Conservation (phyloP, 1,140 invertebrate genomes). For the Chrysoperla carnea region DNA sequence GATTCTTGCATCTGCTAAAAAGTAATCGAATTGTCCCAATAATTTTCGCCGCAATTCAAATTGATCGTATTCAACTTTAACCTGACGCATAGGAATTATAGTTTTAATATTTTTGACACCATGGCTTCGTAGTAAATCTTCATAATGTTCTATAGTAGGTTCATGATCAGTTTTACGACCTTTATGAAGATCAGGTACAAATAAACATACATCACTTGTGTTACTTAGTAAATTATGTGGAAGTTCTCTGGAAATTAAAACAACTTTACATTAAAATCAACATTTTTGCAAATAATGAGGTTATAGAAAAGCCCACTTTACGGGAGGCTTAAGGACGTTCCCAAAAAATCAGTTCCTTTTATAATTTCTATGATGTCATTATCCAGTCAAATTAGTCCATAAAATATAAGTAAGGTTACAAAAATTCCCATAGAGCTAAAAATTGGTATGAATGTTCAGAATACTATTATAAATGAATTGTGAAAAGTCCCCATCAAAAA, state of each 20-base stretch:
- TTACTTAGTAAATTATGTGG: conserved; percentile 27
- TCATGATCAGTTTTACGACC: conserved; percentile 33
- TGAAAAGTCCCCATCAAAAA: too few relatives aligned
- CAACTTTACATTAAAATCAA: background rate
- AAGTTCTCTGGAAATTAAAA: conserved; percentile 21
- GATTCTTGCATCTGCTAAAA: conserved; percentile 41
- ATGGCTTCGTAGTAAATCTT: conserved; percentile 29
- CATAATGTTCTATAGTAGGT: conserved; percentile 35
- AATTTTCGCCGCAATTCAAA: conserved; percentile 42
- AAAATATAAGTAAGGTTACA: too few relatives aligned
- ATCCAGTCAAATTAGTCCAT: too few relatives aligned
- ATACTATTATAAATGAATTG: too few relatives aligned
- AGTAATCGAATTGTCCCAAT: conserved; percentile 38
- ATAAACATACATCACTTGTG: conserved; percentile 32
- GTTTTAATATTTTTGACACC: conserved; percentile 28
- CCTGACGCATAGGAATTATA: conserved; percentile 37
- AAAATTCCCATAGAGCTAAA: too few relatives aligned
- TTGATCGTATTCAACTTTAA: conserved; percentile 44
- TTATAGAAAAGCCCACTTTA: background rate
- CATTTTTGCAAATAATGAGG: background rate
- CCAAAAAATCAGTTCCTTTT: too few relatives aligned
- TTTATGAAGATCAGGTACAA: conserved; percentile 29
- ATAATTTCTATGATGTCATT: too few relatives aligned
- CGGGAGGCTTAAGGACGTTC: background rate
- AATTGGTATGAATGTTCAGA: too few relatives aligned